These are phyloP conservation scores for Nymphicus hollandicus DNA, from an alignment of 2,113 vertebrate species.

Conservation along the genomic window DNA sequence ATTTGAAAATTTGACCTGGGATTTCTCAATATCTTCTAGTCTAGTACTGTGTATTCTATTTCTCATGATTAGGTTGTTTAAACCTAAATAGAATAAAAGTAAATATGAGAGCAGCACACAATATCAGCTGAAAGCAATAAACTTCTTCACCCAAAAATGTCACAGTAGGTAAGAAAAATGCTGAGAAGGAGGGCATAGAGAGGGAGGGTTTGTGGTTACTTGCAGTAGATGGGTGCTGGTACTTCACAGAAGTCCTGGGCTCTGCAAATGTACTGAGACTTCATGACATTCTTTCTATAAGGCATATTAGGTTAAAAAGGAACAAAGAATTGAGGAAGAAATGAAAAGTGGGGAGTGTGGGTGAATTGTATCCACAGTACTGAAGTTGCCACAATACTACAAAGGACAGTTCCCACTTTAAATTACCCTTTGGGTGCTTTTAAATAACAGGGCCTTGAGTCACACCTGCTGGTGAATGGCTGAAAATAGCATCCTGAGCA, in stretches of 20 bases:
- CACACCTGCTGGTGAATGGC: not conserved
- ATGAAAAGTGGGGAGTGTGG: not conserved
- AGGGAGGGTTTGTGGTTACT: not conserved
- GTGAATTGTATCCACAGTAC: not conserved
- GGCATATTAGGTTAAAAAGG: not conserved
- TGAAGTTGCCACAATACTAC: not conserved
- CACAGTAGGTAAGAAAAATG: not conserved
- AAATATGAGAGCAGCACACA: not conserved
- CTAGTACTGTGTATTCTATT: not conserved
- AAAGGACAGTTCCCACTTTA: not conserved
- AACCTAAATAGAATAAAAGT: not conserved
- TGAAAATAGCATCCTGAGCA: constrained; percentile 6
- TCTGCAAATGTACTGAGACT: not conserved
- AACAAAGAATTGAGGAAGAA: not conserved
- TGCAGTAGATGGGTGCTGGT: not conserved
- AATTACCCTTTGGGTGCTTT: not conserved
- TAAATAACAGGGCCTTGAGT: constrained; percentile 12
- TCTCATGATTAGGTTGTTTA: not conserved
- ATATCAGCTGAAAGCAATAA: not conserved
- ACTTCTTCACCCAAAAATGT: not conserved
- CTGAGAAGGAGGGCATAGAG: not conserved
- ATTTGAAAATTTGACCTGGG: not conserved
- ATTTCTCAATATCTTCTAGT: not conserved
- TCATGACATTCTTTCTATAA: not conserved
- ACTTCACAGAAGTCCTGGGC: not conserved